Percentiles rank a stretch among this genome's conserved stretches.
Conservation (phyloP, 2,888 invertebrate genomes). For the Phoenoteleia sp. region DNA sequence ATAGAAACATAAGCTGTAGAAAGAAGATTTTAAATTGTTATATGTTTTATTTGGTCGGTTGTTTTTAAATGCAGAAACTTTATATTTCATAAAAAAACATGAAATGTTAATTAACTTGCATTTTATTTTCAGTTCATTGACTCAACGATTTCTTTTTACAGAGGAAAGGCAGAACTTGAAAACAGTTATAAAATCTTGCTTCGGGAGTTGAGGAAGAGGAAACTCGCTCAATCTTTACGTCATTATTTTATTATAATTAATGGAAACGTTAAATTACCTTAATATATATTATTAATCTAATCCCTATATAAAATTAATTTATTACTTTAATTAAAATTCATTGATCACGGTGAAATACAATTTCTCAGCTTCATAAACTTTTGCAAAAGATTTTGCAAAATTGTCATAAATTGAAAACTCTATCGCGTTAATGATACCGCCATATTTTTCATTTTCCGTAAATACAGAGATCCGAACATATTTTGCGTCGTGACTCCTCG, state of each 20-base stretch:
- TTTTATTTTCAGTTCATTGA: conserved; percentile 18
- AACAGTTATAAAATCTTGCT: neutral
- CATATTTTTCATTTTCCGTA: no score
- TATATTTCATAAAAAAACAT: conserved; percentile 21
- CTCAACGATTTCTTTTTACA: neutral
- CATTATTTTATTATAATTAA: neutral
- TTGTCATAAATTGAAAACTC: no score
- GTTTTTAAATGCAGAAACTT: conserved; percentile 11
- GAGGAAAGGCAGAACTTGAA: neutral
- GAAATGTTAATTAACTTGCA: conserved; percentile 26
- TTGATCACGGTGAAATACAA: no score
- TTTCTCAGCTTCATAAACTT: no score
- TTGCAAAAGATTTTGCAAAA: no score
- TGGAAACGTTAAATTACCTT: neutral
- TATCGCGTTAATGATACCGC: no score
- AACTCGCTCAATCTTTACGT: neutral
- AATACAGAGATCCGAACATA: neutral
- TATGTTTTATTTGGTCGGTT: conserved; percentile 21
- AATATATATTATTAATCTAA: no score
- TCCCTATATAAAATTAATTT: no score
- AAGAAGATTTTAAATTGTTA: conserved; percentile 32
- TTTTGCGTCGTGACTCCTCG: conserved; percentile 10
- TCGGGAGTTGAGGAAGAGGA: neutral
- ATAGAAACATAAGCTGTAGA: conserved; percentile 26
- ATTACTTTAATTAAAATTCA: no score